Base-by-base conservation (phyloP, 2,888 invertebrate species). In the Eilema caniola region DNA sequence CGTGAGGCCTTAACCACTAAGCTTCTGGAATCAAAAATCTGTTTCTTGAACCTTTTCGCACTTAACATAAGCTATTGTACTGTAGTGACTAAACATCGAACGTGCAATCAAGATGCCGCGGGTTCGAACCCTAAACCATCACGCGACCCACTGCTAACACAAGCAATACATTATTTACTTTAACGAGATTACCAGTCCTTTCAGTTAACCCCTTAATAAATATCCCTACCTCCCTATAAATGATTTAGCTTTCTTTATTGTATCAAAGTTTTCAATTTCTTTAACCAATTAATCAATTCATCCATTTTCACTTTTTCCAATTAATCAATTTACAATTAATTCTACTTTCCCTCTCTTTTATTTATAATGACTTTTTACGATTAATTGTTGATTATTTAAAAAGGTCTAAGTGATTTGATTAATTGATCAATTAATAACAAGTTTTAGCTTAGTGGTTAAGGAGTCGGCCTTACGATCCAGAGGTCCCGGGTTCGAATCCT, bases 251-350 rank as follows among this genome's bases (percentile, higher is more conserved):
- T 25, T 25, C 24, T 59, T 59, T 25, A 25, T 59, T 25, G 24
- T 59, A 24, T 24, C 25, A 24, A 59, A 59, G 59, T 24, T 59
- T 59, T 59, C 59, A 59, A 25, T 24, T 25, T 59, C 25, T n/a
- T n/a, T 53, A 53, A 53, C 20, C 53, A n/a, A 53, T 53, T 53
- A 53, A 53, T 53, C 53, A 53, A 53, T 53, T 53, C 53, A n/a
- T n/a, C n/a, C n/a, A 53, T 53, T 53, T 53, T 53, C n/a, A 53
- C n/a, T 53, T 53, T 53, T 53, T 53, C 53, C 53, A n/a, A 53
- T 59, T 59, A 24, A 59, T 59, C 59, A 59, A 25, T 59, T 25
- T 14, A 59, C 28, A 59, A 59, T 59, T 59, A 28, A 20, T 25
- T 16, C 7, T 0, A 28, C 59, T 25, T 59, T 59, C 59, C 59